phyloP scores from a whole-genome alignment of 2,113 vertebrate genomes.

The Abramis brama region DNA sequence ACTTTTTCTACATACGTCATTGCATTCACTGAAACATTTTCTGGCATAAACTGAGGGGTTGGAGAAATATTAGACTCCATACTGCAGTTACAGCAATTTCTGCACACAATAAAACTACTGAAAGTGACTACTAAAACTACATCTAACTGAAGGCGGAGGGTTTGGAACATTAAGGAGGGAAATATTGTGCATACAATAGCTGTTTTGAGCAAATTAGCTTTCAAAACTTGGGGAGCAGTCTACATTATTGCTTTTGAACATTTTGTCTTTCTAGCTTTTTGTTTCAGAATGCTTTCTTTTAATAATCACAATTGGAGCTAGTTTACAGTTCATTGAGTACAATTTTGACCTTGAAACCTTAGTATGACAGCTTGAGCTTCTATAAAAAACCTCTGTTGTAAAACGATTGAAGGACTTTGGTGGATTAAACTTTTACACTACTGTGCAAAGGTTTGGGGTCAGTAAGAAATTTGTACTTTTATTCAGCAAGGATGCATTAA shows the following conservation, averaged over 20 bases:
- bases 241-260: background rate
- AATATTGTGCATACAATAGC: slow-evolving; percentile 33
- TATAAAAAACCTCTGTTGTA: background rate
- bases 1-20: slow-evolving; percentile 6
- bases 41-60: slow-evolving; percentile 6
- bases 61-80: slow-evolving; percentile 37
- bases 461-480: background rate
- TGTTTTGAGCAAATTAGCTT: slow-evolving; percentile 46
- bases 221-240: slow-evolving; percentile 33
- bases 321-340: slow-evolving; percentile 2
- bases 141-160: background rate
- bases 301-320: slow-evolving; percentile 40
- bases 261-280: background rate
- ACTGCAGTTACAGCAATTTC: slow-evolving; percentile 42
- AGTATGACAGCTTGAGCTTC: background rate
- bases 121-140: slow-evolving; percentile 30
- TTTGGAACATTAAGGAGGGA: slow-evolving; percentile 20
- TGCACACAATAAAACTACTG: slow-evolving; percentile 41
- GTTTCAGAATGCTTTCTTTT: slow-evolving; percentile 32
- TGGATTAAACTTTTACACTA: background rate
- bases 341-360: slow-evolving; percentile 5
- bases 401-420: background rate
- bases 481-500: background rate
- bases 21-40: background rate
- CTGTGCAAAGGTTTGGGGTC: background rate